Base-by-base conservation (phyloP, 2,888 invertebrate species). In the Pyrrhosoma nymphula region DNA sequence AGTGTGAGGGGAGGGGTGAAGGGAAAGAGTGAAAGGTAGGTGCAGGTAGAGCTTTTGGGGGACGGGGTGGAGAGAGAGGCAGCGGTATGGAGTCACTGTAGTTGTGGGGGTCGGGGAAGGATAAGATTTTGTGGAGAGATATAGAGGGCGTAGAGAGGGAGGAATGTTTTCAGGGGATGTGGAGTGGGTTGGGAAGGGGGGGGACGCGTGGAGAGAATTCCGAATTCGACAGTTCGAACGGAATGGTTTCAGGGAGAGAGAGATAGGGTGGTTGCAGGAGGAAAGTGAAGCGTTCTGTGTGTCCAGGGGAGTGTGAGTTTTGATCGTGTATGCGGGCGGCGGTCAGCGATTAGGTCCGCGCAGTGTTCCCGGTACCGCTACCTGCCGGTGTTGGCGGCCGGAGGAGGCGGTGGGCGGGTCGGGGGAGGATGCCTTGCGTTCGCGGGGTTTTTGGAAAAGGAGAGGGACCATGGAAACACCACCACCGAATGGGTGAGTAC, bases 281-380 rank as follows among this genome's bases (percentile, higher is more conserved):
- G 69, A 69, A 69, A 26, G 6, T 12, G 69, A 69, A 69, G 82
- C 14, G 35, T 30, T 82, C 30, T 16, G 82, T 82, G 35, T 35
- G 6, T 20, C 6, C 16, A n/a, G 82, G 35, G 16, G 35, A 35
- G 82, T 82, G 35, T 82, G 82, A 82, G 82, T 82, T 82, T 82
- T 35, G 82, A 82, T 82, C 82, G 82, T 35, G 82, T 82, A 82
- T 82, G 82, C 82, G 82, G 82, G 82, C 35, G n/a, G 69, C 69
- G 69, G 69, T n/a, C n/a, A 35, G 82, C 82, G 82, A 82, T 82
- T 82, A 82, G 82, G 82, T 82, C 69, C 20, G 69, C n/a, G 6
- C n/a, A 12, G 82, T 35, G 82, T 60, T 60, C 60, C 60, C 60
- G 2, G 60, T 10, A 20, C 47, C 4, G 47, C 18, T 60, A 20